Evolutionary conservation across 92 coral and sea anemone genomes (phyloP), one percentile per base, ranked within the genome.

Genomic region (Anthopleura xanthogrammica): DNA sequence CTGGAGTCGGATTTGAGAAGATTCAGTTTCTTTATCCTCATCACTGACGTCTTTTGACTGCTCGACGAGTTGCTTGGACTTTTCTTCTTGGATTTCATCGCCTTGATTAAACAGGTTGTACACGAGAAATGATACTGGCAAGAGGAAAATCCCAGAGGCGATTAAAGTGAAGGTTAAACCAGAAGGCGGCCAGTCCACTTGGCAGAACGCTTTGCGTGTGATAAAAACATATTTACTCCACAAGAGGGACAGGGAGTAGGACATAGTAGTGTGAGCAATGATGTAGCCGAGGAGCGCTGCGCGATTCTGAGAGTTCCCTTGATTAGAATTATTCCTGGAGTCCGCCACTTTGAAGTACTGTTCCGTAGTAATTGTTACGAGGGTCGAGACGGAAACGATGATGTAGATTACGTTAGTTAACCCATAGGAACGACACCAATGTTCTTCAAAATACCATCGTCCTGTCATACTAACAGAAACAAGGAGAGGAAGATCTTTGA

Each of bases 171-270:
- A 93, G 54, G 90, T 87, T 82, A 93, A 75, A 48, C 97, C 95
- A 24, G 98, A 96, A 0, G 99, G 94, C 0, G 99, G 95, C 95
- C 97, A 94, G 70, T 96, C 99, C 9, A 96, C 97, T 77, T 90
- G 93, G 36, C 99, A 96, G 84, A 96, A 96, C 3, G 99, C 99
- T 83, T 96, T 96, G 46, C 99, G 87, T 86, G 98, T 94, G 79
- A 96, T 91, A 87, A 96, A 96, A 20, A 92, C 97, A 76, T 96
- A 96, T 85, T 96, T 96, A 83, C 99, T 96, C 99, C 99, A 96
- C 10, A 96, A 86, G 68, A 96, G 81, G 22, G 98, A 92, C 68
- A 96, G 87, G 39, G 99, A 96, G 91, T 94, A 96, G 4, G 99
- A 96, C 22, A 96, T 81, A 20, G 99, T 96, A 3, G 99, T 96